Conservation (phyloP, 2,888 invertebrate genomes). For the Yponomeuta cagnagella region DNA sequence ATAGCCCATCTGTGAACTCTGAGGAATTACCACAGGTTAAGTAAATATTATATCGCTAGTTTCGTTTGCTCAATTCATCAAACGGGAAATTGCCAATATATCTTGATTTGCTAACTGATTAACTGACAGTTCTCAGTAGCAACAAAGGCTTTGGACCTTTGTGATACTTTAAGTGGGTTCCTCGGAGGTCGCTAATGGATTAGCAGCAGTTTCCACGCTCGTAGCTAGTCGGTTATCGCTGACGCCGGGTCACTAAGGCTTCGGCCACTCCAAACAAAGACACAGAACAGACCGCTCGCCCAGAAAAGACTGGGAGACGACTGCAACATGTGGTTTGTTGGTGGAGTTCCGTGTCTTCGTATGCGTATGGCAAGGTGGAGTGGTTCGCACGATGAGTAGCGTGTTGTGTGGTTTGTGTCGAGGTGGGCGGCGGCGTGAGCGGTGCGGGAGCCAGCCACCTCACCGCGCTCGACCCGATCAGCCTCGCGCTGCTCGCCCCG, state of each 20-base stretch:
- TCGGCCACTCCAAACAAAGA: neutral
- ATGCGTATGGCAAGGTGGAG: neutral
- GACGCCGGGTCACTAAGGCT: conserved; percentile 2
- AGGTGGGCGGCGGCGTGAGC: conserved; percentile 77
- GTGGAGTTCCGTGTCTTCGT: neutral
- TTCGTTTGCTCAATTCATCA: too few species aligned
- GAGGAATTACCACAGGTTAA: neutral
- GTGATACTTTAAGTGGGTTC: neutral
- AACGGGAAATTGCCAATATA: too few species aligned
- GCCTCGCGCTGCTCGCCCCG: conserved; percentile 73
- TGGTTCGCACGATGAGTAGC: conserved; percentile 43
- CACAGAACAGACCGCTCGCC: neutral
- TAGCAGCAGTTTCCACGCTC: neutral
- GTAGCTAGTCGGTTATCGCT: conserved; percentile 1
- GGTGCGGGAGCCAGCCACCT: conserved; percentile 73
- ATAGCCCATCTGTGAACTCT: neutral
- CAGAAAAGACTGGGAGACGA: neutral
- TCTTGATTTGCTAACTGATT: too few species aligned
- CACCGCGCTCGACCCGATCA: conserved; percentile 75
- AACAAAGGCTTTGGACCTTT: too few species aligned
- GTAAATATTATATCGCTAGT: too few species aligned
- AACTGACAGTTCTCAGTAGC: too few species aligned
- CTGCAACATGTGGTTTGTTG: neutral
- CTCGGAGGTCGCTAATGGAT: neutral
- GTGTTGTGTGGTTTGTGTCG: conserved; percentile 76